Evolutionary conservation across 2,888 invertebrate genomes (phyloP), one percentile per base, ranked within the genome.

Genomic region (Orthosia gracilis): DNA sequence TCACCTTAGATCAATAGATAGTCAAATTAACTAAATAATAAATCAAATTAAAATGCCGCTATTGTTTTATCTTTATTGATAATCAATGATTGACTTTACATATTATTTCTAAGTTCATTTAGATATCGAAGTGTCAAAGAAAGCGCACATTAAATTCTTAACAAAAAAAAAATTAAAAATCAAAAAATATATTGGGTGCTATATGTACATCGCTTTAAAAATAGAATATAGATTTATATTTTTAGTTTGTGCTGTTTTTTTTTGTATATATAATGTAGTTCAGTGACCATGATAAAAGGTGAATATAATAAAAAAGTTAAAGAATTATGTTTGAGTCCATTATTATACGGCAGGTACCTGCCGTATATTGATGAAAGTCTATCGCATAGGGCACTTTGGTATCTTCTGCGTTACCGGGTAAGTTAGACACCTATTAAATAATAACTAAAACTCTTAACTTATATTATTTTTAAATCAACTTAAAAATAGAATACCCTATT

Each of bases 1-100:
- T 89, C 89, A 70, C 47, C 62, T 71, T 45, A 55, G 83, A 89
- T 89, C 81, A 52, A 66, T n/a, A 54, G 87, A 90, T 89, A 86
- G 77, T 67, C 31, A 70, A 84, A 63, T 64, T 63, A 83, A 70
- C 62, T 73, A 62, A 67, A 73, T 64, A 76, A 75, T 80, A 70
- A 82, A 85, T 84, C 71, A 72, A 61, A 78, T 67, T 73, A 61
- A 80, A 84, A 82, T 66, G 73, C 83, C 83, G 81, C 84, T 73
- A 73, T 75, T 73, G 47, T 50, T 67, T 45, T 86, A 90, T 88
- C 88, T 55, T 21, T 7, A 45, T 13, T 67, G 75, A 83, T 82
- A 76, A 87, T 83, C 80, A 11, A 58, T 61, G 47, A 73, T 65
- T 67, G 26, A 70, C 50, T 57, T 61, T 58, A 72, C 70, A 74